These are phyloP conservation scores for Campoletis raptor DNA, from an alignment of 2,888 invertebrate species.

Conservation along the genomic window DNA sequence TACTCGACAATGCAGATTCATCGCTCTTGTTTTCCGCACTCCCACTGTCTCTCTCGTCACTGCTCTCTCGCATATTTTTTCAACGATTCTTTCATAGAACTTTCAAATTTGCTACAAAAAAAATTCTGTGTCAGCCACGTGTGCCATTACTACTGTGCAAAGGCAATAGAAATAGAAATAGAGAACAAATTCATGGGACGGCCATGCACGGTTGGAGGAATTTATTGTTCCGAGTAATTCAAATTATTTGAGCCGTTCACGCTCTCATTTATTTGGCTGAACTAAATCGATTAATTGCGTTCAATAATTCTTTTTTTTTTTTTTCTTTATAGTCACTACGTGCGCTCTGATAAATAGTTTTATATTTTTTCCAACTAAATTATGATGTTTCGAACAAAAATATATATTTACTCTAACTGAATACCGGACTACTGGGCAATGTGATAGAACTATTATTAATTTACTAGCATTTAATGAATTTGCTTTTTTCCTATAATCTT, in stretches of 20 bases:
- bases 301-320: too few relatives aligned
- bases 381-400: too few relatives aligned
- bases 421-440: too few relatives aligned
- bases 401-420: too few relatives aligned
- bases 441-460: too few relatives aligned
- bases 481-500: too few relatives aligned
- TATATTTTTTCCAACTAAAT: too few relatives aligned
- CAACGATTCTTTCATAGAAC: constrained; percentile 3
- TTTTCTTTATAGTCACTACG: too few relatives aligned
- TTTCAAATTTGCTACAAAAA: constrained; percentile 43
- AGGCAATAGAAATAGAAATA: constrained; percentile 19
- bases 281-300: background rate
- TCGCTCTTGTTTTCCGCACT: constrained; percentile 21
- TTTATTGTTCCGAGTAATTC: background rate
- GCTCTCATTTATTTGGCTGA: background rate
- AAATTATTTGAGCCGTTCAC: background rate
- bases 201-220: background rate
- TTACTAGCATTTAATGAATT: too few relatives aligned
- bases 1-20: constrained; percentile 45
- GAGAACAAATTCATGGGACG: background rate
- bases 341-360: background rate
- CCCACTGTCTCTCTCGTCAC: constrained; percentile 15
- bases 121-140: constrained; percentile 35
- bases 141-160: background rate
- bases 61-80: constrained; percentile 16